Base-by-base conservation (phyloP, 2,888 invertebrate species). In the Ectobius pallidus region DNA sequence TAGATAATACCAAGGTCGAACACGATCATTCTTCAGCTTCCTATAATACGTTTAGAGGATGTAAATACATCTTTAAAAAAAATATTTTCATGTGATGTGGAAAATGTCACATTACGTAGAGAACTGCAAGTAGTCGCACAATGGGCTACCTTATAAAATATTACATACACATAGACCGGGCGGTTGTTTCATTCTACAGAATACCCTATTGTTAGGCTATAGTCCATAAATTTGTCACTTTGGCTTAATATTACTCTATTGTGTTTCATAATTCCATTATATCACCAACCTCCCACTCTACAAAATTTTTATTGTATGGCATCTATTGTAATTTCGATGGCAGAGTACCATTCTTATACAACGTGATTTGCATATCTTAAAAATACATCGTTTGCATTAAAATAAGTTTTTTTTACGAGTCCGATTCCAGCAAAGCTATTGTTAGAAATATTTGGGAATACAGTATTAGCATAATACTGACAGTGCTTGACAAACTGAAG, bases 161-260 rank as follows among this genome's bases (percentile, higher is more conserved):
- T 18, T 3, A 0, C 14, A 14, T 25, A 25, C 7, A 52, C 25
- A 6, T n/a, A 18, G n/a, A 11, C 11, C 14, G 1, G 52, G 20
- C 58, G 4, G 58, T 30, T 4, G 25, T 27, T 27, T 55, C n/a
- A 58, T n/a, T 58, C 20, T 11, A 22, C 14, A 52, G 52, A 1
- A 20, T 25, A 25, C 25, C n/a, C 69, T 34, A 58, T 69, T 69
- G 69, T 69, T 58, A 58, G 14, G 32, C 34, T 42, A 39, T 16
- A 11, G 6, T 22, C 32, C 69, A 58, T 69, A 69, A 69, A 71
- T 71, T 71, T 71, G 63, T 71, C 71, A 71, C 65, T 22, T 34
- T n/a, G n/a, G n/a, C n/a, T n/a, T n/a, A n/a, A 25, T 65, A 25
- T 71, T 46, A 30, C 30, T 22, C 11, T 34, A 34, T 46, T 32